Evolutionary conservation across 53 echinoderm and acorn worm genomes (phyloP).

Genomic region (Echinarachnius parma): DNA sequence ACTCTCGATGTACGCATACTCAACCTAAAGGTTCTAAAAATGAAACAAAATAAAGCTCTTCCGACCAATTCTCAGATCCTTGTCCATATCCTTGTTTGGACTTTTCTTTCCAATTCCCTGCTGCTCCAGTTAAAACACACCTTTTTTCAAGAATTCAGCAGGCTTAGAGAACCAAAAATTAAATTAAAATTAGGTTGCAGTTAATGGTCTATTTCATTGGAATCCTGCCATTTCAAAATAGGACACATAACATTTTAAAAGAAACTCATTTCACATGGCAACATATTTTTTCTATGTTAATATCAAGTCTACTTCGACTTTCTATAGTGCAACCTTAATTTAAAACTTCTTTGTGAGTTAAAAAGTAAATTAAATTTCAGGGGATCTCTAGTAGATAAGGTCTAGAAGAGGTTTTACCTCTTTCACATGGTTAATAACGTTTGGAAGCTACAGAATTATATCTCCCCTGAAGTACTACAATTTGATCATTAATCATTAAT

Average conservation of each 20-base stretch:
- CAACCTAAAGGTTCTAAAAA: conserved; percentile 30
- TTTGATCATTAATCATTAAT: conserved; percentile 10
- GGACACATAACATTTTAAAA: conserved; percentile 28
- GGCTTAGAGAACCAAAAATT: conserved; percentile 13
- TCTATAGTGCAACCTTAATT: conserved; percentile 44
- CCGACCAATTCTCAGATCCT: conserved; percentile 24
- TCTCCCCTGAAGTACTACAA: conserved; percentile 46
- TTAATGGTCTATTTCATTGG: conserved; percentile 15
- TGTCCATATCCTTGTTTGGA: conserved; percentile 25
- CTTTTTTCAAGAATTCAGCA: conserved; percentile 34
- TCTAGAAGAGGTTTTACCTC: conserved; percentile 24
- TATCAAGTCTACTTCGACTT: conserved; percentile 43
- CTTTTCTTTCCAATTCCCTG: conserved; percentile 6
- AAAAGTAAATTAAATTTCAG: conserved; percentile 43
- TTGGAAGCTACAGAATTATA: conserved; percentile 34
- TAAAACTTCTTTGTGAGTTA: conserved; percentile 38
- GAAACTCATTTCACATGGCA: conserved; percentile 28
- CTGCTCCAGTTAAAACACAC: conserved; percentile 47
- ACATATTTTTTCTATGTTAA: conserved; percentile 30
- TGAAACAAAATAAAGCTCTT: conserved; percentile 44
- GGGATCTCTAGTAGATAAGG: conserved; percentile 44
- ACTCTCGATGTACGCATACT: conserved; percentile 41
- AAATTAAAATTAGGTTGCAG: conserved; percentile 40
- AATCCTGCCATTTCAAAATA: conserved; percentile 18
- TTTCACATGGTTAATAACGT: conserved; percentile 8